A percentile compares a stretch with the other conserved stretches of the same genome.
phyloP scores from a whole-genome alignment of 2,888 invertebrate species.

The Merodon equestris region DNA sequence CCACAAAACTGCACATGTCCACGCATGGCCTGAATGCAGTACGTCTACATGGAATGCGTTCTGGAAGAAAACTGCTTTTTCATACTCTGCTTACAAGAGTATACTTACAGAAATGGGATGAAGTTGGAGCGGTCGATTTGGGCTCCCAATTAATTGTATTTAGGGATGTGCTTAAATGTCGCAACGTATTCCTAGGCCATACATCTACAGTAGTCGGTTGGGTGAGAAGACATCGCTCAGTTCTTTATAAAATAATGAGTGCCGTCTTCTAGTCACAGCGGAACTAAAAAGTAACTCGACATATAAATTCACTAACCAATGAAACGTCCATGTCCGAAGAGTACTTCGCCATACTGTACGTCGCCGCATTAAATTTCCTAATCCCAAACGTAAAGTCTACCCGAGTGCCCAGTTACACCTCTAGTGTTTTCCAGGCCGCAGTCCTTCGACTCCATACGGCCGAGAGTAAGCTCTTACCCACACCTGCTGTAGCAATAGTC shows the following conservation, averaged over 20 bases:
- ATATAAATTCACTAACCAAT: no score
- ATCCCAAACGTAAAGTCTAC: conserved; percentile 3
- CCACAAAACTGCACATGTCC: conserved; percentile 57
- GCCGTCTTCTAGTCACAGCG: conserved; percentile 1
- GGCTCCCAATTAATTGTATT: conserved; percentile 19
- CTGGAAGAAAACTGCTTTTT: conserved; percentile 26
- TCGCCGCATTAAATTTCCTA: not conserved
- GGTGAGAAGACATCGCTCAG: not conserved
- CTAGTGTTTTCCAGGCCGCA: conserved; percentile 24
- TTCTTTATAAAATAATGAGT: conserved; percentile 1
- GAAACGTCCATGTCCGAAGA: not conserved
- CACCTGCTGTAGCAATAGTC: conserved; percentile 33
- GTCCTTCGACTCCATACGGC: not conserved
- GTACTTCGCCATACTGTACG: not conserved
- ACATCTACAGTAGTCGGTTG: not conserved
- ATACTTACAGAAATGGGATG: no score
- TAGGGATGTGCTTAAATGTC: no score
- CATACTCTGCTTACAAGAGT: no score
- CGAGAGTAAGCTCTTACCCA: conserved; percentile 20
- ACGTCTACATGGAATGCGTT: conserved; percentile 19
- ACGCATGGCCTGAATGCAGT: conserved; percentile 25
- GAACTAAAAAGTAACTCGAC: not conserved
- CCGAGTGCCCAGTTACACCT: conserved; percentile 8
- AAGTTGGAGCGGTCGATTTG: not conserved
- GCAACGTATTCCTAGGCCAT: conserved; percentile 1